A percentile compares a stretch with the other conserved stretches of the same genome.
Evolutionary conservation across 2,113 vertebrate genomes (phyloP).

Genomic region (Pelmatolapia mariae): DNA sequence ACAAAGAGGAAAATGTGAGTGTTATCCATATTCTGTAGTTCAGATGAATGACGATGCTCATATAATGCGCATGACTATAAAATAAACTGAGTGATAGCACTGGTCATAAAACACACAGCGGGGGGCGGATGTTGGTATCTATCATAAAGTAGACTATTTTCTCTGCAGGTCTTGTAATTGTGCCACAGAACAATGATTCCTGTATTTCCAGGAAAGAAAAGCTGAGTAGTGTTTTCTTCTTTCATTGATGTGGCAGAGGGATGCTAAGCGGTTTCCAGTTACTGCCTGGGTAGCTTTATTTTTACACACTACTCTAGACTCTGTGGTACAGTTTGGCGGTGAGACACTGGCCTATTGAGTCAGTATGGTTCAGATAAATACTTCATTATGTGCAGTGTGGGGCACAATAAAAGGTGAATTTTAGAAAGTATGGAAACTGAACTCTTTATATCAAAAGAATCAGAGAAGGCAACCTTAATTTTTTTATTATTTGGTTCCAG

Average conservation of each 20-base stretch:
- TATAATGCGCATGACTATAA: background rate
- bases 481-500: background rate
- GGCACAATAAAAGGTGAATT: constrained; percentile 61
- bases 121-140: constrained; percentile 18
- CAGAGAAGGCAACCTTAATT: background rate
- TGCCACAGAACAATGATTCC: constrained; percentile 57
- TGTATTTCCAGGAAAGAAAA: constrained; percentile 51
- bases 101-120: background rate
- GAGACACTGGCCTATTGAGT: constrained; percentile 39
- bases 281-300: constrained; percentile 40
- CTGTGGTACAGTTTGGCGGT: constrained; percentile 30
- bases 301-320: constrained; percentile 46
- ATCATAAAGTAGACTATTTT: constrained; percentile 19
- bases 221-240: constrained; percentile 53
- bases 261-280: constrained; percentile 52
- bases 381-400: constrained; percentile 68
- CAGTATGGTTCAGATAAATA: constrained; percentile 68
- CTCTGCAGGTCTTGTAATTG: constrained; percentile 38
- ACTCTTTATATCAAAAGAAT: background rate
- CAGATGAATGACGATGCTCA: background rate
- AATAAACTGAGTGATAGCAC: background rate
- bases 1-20: background rate
- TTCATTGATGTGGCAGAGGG: constrained; percentile 59
- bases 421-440: background rate
- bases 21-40: background rate